Evolutionary conservation across 30 jellyfish, hydroid and myxozoan species (phyloP).

Genomic region (Calvadosia cruxmelitensis): DNA sequence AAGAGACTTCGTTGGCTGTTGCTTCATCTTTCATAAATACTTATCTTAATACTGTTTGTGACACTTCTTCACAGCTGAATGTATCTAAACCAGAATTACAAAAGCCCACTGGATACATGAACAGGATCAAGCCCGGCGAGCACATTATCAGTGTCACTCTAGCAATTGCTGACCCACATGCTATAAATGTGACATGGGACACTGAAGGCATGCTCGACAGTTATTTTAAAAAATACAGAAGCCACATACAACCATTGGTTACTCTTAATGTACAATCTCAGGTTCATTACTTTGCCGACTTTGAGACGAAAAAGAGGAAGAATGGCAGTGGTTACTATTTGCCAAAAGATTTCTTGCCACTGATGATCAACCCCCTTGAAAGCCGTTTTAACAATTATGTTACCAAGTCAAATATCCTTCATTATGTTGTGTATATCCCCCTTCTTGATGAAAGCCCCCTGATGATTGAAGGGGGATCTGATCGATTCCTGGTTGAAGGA

Average conservation of each 20-base stretch:
- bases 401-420: slow-evolving; percentile 45
- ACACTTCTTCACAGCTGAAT: no score
- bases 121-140: neutral
- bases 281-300: slow-evolving; percentile 58
- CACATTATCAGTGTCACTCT: slow-evolving; percentile 33
- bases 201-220: slow-evolving; percentile 19
- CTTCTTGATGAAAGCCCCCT: slow-evolving; percentile 48
- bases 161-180: slow-evolving; percentile 68
- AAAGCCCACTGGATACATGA: neutral
- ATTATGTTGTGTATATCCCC: slow-evolving; percentile 58
- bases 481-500: slow-evolving; percentile 33
- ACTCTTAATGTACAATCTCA: slow-evolving; percentile 60
- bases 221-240: slow-evolving; percentile 25
- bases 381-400: slow-evolving; percentile 47
- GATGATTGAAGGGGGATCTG: slow-evolving; percentile 4
- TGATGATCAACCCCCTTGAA: slow-evolving; percentile 65
- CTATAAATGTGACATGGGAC: slow-evolving; percentile 46
- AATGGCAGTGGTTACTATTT: slow-evolving; percentile 21
- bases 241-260: slow-evolving; percentile 25
- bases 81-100: neutral
- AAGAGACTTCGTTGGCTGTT: no score
- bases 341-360: slow-evolving; percentile 37
- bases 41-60: neutral
- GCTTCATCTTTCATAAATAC: neutral
- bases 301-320: slow-evolving; percentile 33